Conservation (phyloP, 2,113 vertebrate species). For the Mus spicilegus region DNA sequence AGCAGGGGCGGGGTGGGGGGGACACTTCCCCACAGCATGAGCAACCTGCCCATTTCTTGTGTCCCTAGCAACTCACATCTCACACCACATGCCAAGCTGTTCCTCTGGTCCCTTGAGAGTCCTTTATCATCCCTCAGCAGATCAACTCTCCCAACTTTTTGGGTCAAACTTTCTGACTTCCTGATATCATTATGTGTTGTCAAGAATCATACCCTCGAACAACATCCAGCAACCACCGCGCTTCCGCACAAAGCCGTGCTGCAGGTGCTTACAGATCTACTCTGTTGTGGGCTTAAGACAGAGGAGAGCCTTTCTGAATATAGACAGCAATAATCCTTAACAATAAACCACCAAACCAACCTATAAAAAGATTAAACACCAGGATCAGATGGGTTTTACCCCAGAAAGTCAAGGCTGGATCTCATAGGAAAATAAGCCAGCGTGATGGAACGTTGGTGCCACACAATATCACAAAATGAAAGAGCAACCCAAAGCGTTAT, state of each 20-base stretch:
- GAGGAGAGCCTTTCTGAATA: background rate
- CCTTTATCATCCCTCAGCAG: background rate
- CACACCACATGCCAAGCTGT: background rate
- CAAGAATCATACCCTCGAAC: background rate
- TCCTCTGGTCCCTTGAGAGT: background rate
- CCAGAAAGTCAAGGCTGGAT: conserved; percentile 14
- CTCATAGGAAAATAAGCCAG: background rate
- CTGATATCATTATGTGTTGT: background rate
- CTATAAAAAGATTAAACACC: background rate
- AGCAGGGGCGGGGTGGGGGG: background rate
- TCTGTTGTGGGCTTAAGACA: background rate
- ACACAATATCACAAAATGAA: background rate
- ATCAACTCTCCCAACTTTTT: background rate
- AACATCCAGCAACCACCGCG: background rate
- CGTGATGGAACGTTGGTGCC: background rate
- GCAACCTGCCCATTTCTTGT: background rate
- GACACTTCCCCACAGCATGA: background rate
- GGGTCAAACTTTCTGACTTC: background rate
- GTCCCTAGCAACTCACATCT: background rate
- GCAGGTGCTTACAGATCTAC: background rate
- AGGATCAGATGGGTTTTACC: background rate
- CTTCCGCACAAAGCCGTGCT: background rate
- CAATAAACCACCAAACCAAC: background rate
- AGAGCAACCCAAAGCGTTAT: background rate
- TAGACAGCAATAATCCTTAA: background rate